Conservation (phyloP, 2,113 vertebrate species). For the Miniopterus natalensis region DNA sequence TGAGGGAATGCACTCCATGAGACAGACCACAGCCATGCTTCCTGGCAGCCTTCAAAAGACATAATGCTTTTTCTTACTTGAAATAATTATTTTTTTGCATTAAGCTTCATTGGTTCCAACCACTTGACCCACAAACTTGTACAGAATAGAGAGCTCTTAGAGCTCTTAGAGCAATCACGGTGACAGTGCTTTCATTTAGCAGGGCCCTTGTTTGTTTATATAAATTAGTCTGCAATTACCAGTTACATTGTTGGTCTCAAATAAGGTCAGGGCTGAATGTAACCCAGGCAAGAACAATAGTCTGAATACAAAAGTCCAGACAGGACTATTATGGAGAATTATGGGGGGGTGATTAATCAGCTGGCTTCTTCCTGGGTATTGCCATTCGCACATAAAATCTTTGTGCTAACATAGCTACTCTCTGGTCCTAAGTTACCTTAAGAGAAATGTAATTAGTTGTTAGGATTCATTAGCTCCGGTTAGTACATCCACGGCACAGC, state of each 20-base stretch:
- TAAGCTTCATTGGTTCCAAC: slow-evolving; percentile 62
- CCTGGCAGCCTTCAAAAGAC: neutral
- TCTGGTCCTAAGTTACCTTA: slow-evolving; percentile 67
- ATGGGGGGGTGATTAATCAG: slow-evolving; percentile 75
- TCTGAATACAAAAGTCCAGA: slow-evolving; percentile 62
- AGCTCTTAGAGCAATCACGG: slow-evolving; percentile 49
- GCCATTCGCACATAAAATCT: slow-evolving; percentile 44
- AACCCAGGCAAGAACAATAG: slow-evolving; percentile 66
- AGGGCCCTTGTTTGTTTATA: slow-evolving; percentile 79
- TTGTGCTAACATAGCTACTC: slow-evolving; percentile 69
- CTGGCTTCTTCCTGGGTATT: slow-evolving; percentile 37
- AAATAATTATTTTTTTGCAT: slow-evolving; percentile 54
- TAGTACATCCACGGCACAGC: neutral
- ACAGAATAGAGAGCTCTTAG: slow-evolving; percentile 62
- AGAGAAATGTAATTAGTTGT: slow-evolving; percentile 71
- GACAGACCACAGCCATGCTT: neutral
- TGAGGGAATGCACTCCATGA: no score
- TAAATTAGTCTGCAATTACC: slow-evolving; percentile 84
- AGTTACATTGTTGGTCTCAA: slow-evolving; percentile 79
- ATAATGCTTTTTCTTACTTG: neutral
- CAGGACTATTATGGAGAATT: slow-evolving; percentile 72
- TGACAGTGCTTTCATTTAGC: slow-evolving; percentile 38
- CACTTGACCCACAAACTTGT: slow-evolving; percentile 49
- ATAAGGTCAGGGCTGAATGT: slow-evolving; percentile 82
- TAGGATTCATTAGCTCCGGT: slow-evolving; percentile 69